Evolutionary conservation across 37 sponge, comb jelly and placozoan species (phyloP).

Genomic region (Dysidea cf. avara): DNA sequence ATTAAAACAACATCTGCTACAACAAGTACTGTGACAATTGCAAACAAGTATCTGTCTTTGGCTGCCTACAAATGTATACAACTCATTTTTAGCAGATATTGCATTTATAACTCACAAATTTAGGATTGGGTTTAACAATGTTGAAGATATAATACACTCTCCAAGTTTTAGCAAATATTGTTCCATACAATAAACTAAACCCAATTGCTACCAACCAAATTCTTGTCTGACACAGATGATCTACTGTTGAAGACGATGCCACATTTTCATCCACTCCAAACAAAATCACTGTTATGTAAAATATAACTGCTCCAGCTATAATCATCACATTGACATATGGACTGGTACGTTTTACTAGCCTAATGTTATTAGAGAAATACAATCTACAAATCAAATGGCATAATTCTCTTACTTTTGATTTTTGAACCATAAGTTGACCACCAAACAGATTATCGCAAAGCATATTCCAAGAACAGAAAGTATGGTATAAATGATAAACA

Average conservation of each 20-base stretch:
- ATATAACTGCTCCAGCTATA: conserved; percentile 36
- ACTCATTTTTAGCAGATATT: no score
- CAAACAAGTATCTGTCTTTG: conserved; percentile 49
- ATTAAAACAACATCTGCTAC: conserved; percentile 41
- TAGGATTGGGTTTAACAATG: no score
- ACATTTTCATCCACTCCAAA: conserved; percentile 64
- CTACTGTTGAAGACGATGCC: not conserved
- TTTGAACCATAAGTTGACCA: conserved; percentile 49
- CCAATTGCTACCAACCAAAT: conserved; percentile 62
- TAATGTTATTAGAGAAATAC: not conserved
- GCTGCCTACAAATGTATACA: conserved; percentile 17
- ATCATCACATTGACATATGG: conserved; percentile 68
- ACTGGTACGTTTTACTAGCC: conserved; percentile 62
- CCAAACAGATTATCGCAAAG: conserved; percentile 47
- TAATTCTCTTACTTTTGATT: conserved; percentile 39
- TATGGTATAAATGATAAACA: conserved; percentile 57
- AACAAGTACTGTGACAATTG: conserved; percentile 39
- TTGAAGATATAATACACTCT: conserved; percentile 61
- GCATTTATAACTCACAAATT: no score
- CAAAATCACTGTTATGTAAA: conserved; percentile 61
- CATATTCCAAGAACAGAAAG: conserved; percentile 38
- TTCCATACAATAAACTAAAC: conserved; percentile 63
- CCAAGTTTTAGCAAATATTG: conserved; percentile 65
- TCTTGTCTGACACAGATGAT: conserved; percentile 22
- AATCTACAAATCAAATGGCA: not conserved